These are phyloP conservation scores for Brachypalpus laphriformis DNA, from an alignment of 2,888 invertebrate genomes.

Conservation along the genomic window DNA sequence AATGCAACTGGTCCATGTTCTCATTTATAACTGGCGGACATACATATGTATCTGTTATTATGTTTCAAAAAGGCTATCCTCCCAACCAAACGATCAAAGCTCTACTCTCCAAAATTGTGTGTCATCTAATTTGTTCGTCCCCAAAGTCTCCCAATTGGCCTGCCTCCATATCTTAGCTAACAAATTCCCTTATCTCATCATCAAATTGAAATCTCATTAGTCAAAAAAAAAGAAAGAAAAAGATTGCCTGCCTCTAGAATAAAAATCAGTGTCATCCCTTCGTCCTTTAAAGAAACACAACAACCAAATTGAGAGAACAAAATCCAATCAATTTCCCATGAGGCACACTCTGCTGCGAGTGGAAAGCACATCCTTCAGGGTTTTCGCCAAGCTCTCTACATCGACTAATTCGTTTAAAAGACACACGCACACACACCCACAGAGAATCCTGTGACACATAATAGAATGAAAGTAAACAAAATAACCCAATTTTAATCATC, in stretches of 20 bases:
- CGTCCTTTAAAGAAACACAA: constrained; percentile 8
- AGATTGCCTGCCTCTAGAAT: constrained; percentile 43
- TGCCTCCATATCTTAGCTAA: background rate
- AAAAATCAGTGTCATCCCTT: constrained; percentile 61
- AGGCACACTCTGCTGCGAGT: constrained; percentile 10
- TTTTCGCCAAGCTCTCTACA: background rate
- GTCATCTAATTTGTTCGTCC: constrained; percentile 21
- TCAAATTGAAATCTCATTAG: constrained; percentile 73
- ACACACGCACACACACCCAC: background rate
- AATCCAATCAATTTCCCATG: constrained; percentile 71
- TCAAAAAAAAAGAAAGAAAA: background rate
- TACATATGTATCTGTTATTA: background rate
- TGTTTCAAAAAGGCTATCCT: background rate
- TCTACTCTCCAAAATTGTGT: background rate
- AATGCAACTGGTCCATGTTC: no score
- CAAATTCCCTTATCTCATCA: constrained; percentile 70
- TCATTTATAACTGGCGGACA: no score
- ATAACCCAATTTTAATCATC: constrained; percentile 74
- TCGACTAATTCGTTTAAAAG: constrained; percentile 55
- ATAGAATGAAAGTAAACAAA: constrained; percentile 72
- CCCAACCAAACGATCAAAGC: background rate
- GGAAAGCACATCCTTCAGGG: constrained; percentile 27
- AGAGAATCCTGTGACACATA: constrained; percentile 27
- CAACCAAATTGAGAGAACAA: constrained; percentile 70
- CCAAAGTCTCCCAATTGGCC: background rate